These are phyloP conservation scores for Heliconius hewitsoni DNA, from an alignment of 1,140 invertebrate genomes.

Conservation along the genomic window DNA sequence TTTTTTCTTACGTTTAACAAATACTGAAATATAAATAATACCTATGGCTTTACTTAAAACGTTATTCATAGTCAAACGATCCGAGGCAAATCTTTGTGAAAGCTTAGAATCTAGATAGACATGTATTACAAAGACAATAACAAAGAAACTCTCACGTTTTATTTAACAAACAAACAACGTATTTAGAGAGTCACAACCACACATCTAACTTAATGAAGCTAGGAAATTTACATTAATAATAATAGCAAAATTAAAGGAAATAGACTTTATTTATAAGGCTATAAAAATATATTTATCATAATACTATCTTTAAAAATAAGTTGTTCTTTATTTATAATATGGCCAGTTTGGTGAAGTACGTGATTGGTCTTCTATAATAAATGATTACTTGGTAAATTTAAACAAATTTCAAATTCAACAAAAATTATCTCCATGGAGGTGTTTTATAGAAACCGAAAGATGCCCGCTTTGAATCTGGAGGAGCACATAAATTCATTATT, in stretches of 20 bases:
- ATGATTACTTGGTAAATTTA: not conserved
- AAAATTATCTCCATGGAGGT: conserved; percentile 52
- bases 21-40: not conserved
- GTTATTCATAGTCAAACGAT: not conserved
- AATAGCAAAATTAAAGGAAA: not conserved
- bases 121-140: conserved; percentile 32
- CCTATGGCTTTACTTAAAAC: not conserved
- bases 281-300: conserved; percentile 18
- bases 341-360: not conserved
- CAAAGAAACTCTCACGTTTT: conserved; percentile 41
- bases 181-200: conserved; percentile 21
- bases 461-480: conserved; percentile 14
- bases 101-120: conserved; percentile 28
- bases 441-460: not conserved
- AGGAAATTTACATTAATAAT: not conserved
- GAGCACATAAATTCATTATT: conserved; percentile 48
- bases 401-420: not conserved
- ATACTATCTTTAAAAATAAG: conserved; percentile 3
- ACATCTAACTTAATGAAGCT: conserved; percentile 13
- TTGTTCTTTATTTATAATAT: not conserved
- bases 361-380: not conserved
- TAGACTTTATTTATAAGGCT: conserved; percentile 15
- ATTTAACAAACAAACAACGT: conserved; percentile 32
- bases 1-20: conserved; percentile 18
- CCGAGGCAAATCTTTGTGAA: conserved; percentile 19